phyloP scores from a whole-genome alignment of 2,113 vertebrate species.

The Gobio gobio region DNA sequence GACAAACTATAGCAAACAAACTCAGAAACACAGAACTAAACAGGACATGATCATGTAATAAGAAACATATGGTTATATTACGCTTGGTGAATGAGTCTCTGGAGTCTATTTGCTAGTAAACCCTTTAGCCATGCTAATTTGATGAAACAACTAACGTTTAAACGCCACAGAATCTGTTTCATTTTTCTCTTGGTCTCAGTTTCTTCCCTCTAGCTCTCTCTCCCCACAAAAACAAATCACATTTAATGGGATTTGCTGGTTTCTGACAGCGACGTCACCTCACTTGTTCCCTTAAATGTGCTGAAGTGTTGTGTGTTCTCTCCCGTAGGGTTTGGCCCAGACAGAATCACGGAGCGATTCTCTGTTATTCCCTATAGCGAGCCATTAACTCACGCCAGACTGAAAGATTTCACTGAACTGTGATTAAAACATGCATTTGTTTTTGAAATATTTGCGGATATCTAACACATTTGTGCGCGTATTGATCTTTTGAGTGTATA shows the following conservation, averaged over 20 bases:
- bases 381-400: not conserved
- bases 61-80: not conserved
- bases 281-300: constrained; percentile 12
- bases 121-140: not conserved
- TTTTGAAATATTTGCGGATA: not conserved
- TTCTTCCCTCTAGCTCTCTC: not conserved
- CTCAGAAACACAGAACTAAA: no score
- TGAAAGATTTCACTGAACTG: not conserved
- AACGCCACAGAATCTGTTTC: not conserved
- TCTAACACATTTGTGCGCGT: not conserved
- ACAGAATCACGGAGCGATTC: not conserved
- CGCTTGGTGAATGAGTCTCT: not conserved
- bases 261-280: constrained; percentile 21
- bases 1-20: no score
- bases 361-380: constrained; percentile 8
- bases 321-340: constrained; percentile 18
- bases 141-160: not conserved
- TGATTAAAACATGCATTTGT: constrained; percentile 13
- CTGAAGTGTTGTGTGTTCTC: not conserved
- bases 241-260: constrained; percentile 35
- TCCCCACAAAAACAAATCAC: constrained; percentile 17
- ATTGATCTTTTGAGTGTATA: not conserved
- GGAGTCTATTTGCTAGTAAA: not conserved
- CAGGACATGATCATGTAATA: not conserved
- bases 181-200: constrained; percentile 11